Evolutionary conservation across 2,888 invertebrate species (phyloP).

Genomic region (Minunthozetes semirufus): DNA sequence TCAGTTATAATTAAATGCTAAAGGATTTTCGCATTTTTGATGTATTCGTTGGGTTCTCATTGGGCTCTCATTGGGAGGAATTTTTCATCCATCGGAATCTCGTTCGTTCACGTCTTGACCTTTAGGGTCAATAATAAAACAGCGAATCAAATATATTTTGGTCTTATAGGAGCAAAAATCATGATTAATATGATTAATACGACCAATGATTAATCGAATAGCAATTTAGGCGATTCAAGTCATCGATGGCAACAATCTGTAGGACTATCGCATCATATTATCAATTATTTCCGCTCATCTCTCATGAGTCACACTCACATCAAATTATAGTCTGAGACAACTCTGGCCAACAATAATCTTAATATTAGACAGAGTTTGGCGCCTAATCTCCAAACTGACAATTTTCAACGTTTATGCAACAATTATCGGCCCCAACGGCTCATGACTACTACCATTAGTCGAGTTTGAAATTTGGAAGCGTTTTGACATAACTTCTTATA

Average conservation of each 20-base stretch:
- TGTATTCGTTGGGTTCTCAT: slow-evolving; percentile 20
- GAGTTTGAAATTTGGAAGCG: not conserved
- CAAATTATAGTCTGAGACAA: slow-evolving; percentile 13
- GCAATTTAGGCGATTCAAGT: not conserved
- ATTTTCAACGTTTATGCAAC: slow-evolving; percentile 8
- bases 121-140: not conserved
- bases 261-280: not conserved
- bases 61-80: slow-evolving; percentile 21
- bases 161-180: not conserved
- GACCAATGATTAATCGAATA: not conserved
- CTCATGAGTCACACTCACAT: slow-evolving; percentile 3
- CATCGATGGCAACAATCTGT: not conserved
- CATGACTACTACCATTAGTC: not conserved
- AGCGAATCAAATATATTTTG: slow-evolving; percentile 1
- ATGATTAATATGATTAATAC: slow-evolving; percentile 15
- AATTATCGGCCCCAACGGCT: slow-evolving; percentile 1
- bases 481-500: not conserved
- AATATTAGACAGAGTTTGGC: not conserved
- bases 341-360: slow-evolving; percentile 4
- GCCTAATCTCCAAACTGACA: not conserved
- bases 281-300: slow-evolving; percentile 10
- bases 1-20: slow-evolving; percentile 14
- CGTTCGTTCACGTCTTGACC: slow-evolving; percentile 22
- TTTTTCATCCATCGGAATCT: not conserved
- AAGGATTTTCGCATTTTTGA: slow-evolving; percentile 9